Evolutionary conservation across 2,113 vertebrate species (phyloP).

Genomic region (Ia io): DNA sequence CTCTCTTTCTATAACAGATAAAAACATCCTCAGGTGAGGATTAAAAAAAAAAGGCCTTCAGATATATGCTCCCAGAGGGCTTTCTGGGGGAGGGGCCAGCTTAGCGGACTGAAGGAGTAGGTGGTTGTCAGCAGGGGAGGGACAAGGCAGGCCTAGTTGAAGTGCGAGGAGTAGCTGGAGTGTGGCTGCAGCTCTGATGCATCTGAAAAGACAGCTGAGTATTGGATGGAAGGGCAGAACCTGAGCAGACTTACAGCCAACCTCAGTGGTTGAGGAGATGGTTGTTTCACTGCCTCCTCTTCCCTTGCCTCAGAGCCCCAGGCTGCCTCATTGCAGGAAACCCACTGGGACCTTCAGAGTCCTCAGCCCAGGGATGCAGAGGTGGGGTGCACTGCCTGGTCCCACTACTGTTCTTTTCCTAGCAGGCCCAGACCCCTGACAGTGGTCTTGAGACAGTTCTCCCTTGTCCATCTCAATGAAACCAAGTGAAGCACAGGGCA

Average conservation of each 20-base stretch:
- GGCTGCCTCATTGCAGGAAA: neutral
- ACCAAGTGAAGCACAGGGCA: neutral
- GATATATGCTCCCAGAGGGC: neutral
- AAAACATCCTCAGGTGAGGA: neutral
- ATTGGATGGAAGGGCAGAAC: neutral
- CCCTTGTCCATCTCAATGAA: neutral
- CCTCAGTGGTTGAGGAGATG: neutral
- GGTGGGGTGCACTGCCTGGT: neutral
- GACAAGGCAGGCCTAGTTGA: neutral
- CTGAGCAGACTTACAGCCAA: neutral
- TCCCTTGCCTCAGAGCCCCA: neutral
- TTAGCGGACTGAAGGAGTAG: neutral
- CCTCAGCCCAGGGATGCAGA: neutral
- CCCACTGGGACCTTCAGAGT: neutral
- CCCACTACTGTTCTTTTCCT: neutral
- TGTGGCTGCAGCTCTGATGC: neutral
- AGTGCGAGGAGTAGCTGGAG: neutral
- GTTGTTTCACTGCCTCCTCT: neutral
- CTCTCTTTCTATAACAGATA: neutral
- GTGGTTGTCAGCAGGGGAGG: neutral
- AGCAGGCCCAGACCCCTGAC: neutral
- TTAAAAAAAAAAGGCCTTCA: neutral
- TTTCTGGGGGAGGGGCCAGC: neutral
- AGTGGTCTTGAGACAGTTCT: neutral
- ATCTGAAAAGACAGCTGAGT: neutral